Conservation (phyloP, 2,113 vertebrate species). For the Melanostigma gelatinosum region DNA sequence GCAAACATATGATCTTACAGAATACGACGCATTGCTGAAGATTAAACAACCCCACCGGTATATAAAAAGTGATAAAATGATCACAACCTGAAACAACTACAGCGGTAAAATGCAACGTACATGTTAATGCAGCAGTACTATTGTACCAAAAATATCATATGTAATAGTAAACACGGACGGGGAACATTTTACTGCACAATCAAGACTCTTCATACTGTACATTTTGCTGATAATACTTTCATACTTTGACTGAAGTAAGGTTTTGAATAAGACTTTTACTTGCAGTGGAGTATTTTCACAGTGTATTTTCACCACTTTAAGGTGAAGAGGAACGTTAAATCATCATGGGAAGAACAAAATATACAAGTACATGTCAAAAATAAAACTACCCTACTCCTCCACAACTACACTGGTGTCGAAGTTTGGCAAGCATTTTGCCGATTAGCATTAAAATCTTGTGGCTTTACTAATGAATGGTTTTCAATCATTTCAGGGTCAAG, state of each 20-base stretch:
- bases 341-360: not conserved
- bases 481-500: not conserved
- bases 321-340: conserved; percentile 19
- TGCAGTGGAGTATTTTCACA: no score
- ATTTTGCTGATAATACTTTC: no score
- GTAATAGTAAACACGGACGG: no score
- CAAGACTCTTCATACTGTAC: no score
- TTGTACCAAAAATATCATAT: no score
- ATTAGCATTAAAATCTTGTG: conserved; percentile 4
- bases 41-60: not conserved
- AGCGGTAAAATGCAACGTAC: not conserved
- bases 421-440: conserved; percentile 11
- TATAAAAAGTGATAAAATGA: not conserved
- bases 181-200: no score
- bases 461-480: not conserved
- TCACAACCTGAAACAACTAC: not conserved
- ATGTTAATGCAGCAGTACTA: not conserved
- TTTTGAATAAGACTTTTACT: no score
- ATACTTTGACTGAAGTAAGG: no score
- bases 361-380: conserved; percentile 1
- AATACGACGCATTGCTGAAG: not conserved
- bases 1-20: not conserved
- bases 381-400: not conserved
- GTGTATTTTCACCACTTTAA: not conserved
- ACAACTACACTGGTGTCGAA: conserved; percentile 14